phyloP scores from a whole-genome alignment of 2,888 invertebrate species.

The Galerucella nymphaeae region DNA sequence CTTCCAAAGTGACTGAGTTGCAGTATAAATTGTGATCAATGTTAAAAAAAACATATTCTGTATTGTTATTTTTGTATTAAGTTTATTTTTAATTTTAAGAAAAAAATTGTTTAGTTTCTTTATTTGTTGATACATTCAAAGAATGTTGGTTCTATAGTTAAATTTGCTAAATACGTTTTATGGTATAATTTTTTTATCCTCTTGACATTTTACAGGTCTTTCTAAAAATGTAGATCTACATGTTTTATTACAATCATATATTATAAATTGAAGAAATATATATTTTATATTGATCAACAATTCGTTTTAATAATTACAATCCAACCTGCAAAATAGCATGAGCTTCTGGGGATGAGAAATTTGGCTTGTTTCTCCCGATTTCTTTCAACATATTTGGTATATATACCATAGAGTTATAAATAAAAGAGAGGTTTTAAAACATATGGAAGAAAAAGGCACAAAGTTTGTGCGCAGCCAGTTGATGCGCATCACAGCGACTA shows the following conservation, averaged over 20 bases:
- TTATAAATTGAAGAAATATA: slow-evolving; percentile 1
- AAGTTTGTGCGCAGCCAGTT: too few species aligned
- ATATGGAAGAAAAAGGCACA: too few species aligned
- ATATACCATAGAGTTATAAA: too few species aligned
- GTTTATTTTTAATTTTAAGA: background rate
- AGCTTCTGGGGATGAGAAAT: background rate
- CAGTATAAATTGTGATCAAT: background rate
- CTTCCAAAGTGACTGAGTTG: background rate
- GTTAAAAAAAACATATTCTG: background rate
- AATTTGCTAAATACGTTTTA: background rate
- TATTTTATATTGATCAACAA: background rate
- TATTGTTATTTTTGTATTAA: background rate
- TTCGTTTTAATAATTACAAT: background rate
- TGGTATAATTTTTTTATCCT: background rate
- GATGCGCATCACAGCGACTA: too few species aligned
- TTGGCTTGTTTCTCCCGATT: too few species aligned
- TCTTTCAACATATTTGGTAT: too few species aligned
- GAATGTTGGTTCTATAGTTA: too few species aligned
- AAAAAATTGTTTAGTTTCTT: background rate
- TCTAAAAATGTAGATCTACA: background rate
- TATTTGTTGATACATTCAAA: background rate
- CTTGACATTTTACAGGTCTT: too few species aligned
- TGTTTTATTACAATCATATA: background rate
- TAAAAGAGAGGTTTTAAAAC: too few species aligned
- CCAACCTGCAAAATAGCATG: background rate